These are phyloP conservation scores for Todiramphus saurophagus DNA, from an alignment of 2,113 vertebrate species.

Conservation along the genomic window DNA sequence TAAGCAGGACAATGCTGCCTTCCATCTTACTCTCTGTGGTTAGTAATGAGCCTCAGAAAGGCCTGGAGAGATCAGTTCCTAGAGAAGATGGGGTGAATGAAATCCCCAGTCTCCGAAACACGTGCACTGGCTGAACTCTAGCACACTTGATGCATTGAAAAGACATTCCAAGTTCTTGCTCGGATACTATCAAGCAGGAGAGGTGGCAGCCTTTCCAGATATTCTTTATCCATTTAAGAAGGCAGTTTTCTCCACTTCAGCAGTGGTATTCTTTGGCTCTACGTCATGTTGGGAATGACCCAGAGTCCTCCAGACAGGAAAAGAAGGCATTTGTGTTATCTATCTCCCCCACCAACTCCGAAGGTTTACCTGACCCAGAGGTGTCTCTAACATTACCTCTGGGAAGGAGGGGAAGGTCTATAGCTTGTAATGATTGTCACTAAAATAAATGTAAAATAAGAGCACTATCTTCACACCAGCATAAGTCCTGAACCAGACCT, in stretches of 20 bases:
- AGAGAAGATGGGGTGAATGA: background rate
- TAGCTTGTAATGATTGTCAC: background rate
- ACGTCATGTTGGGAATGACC: background rate
- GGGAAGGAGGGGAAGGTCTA: background rate
- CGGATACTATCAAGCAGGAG: background rate
- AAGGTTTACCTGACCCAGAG: background rate
- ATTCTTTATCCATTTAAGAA: background rate
- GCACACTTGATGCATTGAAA: background rate
- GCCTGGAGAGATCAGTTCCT: background rate
- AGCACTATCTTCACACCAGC: background rate
- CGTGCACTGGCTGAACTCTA: rapidly evolving
- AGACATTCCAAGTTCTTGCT: background rate
- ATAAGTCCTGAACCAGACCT: background rate
- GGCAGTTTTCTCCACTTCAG: background rate
- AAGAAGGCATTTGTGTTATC: background rate
- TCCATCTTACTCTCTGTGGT: background rate
- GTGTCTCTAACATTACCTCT: background rate
- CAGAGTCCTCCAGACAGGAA: background rate
- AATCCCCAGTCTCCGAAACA: background rate
- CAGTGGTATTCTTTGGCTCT: background rate
- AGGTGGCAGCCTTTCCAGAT: background rate
- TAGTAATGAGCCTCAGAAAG: background rate
- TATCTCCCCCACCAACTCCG: background rate
- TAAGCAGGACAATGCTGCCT: background rate
- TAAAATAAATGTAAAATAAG: background rate